These are phyloP conservation scores for Diaphora mendica DNA, from an alignment of 2,888 invertebrate genomes.

Conservation along the genomic window DNA sequence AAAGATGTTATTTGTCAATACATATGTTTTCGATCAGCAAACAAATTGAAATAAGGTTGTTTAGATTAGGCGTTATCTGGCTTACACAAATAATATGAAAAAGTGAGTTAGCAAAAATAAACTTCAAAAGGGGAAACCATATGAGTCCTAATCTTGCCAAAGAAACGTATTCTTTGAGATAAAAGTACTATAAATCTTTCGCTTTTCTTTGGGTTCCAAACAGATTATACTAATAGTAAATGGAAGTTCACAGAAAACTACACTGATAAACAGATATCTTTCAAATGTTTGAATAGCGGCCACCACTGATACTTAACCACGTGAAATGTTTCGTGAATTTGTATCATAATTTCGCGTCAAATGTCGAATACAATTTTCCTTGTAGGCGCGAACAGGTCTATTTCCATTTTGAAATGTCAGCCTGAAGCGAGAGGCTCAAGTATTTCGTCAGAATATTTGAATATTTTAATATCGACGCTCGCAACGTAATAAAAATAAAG, in stretches of 20 bases:
- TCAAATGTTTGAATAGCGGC: conserved; percentile 54
- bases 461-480: conserved; percentile 76
- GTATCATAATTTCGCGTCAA: conserved; percentile 76
- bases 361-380: conserved; percentile 77
- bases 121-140: conserved; percentile 21
- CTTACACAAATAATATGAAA: conserved; percentile 4
- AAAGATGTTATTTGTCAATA: conserved; percentile 14
- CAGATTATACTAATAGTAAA: conserved; percentile 37
- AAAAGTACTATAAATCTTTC: conserved; percentile 43
- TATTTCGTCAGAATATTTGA: conserved; percentile 81
- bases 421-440: conserved; percentile 74
- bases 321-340: conserved; percentile 68
- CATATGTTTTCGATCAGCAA: not conserved
- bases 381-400: conserved; percentile 75
- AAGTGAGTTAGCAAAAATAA: conserved; percentile 15
- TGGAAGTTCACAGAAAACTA: conserved; percentile 28
- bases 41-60: conserved; percentile 7
- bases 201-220: conserved; percentile 39
- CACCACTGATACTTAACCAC: conserved; percentile 71
- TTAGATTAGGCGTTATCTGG: conserved; percentile 14
- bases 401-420: conserved; percentile 82
- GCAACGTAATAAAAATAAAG: conserved; percentile 72
- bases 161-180: conserved; percentile 36
- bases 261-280: conserved; percentile 38
- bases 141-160: conserved; percentile 21